Evolutionary conservation across 2,797 vertebrate species (phyloP), one percentile per base, ranked within the genome.

Genomic region (Echeneis naucrates): DNA sequence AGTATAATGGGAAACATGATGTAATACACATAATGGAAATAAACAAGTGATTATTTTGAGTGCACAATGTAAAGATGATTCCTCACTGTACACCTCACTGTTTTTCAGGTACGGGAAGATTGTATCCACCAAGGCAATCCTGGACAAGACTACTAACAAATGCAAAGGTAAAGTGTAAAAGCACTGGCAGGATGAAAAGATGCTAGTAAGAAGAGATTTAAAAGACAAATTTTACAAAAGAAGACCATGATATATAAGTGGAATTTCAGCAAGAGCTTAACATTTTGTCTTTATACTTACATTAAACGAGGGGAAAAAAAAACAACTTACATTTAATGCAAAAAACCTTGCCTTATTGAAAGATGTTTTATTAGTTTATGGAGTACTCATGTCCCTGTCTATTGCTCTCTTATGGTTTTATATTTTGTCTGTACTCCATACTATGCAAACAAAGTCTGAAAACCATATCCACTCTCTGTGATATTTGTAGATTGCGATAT

Each of bases 71-170:
- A 67, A 67, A 14, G 33, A 69, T 1, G 2, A 54, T 17, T 4
- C 6, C 10, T 33, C 9, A 83, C 3, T 57, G 4, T 78, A 52
- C 78, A 79, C n/a, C 45, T 76, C 17, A 50, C 27, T 89, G 26
- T 88, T 85, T 86, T 72, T 68, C 84, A 98, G 97, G 61, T 98
- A 97, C 23, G 97, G 97, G 84, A 98, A 98, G 92, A 98, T 98
- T 12, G 96, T 98, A 38, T 98, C 97, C 81, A 98, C 97, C n/a
- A 98, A 98, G 86, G 96, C 97, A 85, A 98, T 98, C 66, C 85
- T 98, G 93, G 97, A 98, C 89, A 98, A 98, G 91, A 96, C 95
- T 11, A 98, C 97, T 83, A 98, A 97, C 90, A 98, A 97, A 81
- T 98, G 97, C 93, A 98, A 98, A 98, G 97, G 97, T 97, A 84